phyloP scores from a whole-genome alignment of 1,140 invertebrate genomes.

The Micrasema minimum region DNA sequence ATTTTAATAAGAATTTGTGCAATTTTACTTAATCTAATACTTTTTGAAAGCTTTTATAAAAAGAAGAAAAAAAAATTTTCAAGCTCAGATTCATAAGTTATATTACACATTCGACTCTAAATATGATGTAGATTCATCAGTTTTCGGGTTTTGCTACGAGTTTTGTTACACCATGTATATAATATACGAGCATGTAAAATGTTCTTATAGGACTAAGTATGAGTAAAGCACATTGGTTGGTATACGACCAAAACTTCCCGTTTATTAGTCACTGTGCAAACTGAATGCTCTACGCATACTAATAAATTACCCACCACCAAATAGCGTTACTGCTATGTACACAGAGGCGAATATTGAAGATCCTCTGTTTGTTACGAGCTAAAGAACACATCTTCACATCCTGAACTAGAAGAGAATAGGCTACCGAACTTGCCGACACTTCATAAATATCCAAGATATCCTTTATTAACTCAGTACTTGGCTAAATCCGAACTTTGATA shows the following conservation, averaged over 20 bases:
- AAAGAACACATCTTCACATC: conserved; percentile 22
- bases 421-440: not conserved
- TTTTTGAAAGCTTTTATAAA: too few species aligned
- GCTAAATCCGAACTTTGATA: too few species aligned
- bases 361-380: conserved; percentile 14
- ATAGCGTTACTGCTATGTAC: conserved; percentile 1
- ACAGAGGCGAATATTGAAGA: not conserved
- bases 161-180: too few species aligned
- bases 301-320: not conserved
- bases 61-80: too few species aligned
- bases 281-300: conserved; percentile 20
- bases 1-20: too few species aligned
- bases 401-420: not conserved
- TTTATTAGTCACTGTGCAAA: not conserved
- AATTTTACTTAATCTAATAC: too few species aligned
- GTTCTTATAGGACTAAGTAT: not conserved
- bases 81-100: too few species aligned
- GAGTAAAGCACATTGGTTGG: not conserved
- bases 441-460: too few species aligned
- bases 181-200: not conserved
- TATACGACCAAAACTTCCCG: conserved; percentile 5
- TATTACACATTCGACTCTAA: too few species aligned
- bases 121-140: too few species aligned
- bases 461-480: too few species aligned
- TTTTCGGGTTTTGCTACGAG: too few species aligned